Conservation (phyloP, 2,888 invertebrate species). For the Chrysolina americana region DNA sequence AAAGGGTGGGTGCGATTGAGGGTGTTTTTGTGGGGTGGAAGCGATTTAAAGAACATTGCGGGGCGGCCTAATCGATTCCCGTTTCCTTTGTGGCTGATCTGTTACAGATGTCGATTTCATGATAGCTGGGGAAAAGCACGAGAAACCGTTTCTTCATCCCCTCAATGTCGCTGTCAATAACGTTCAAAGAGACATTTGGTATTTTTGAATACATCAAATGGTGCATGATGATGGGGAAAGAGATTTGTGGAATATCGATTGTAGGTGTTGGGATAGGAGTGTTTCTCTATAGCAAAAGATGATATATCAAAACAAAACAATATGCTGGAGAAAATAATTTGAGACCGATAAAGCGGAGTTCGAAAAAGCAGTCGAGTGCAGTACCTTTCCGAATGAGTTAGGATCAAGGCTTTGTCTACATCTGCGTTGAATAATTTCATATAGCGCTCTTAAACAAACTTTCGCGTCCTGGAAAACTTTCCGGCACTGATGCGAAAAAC, state of each 20-base stretch:
- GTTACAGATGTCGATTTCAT: slow-evolving; percentile 68
- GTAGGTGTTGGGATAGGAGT: background rate
- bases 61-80: slow-evolving; percentile 62
- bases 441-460: too few species aligned
- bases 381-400: too few species aligned
- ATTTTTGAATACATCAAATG: slow-evolving; percentile 45
- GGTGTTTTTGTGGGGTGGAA: slow-evolving; percentile 51
- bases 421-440: too few species aligned
- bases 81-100: slow-evolving; percentile 65
- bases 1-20: slow-evolving; percentile 37
- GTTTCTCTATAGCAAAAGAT: background rate
- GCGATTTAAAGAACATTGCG: slow-evolving; percentile 52
- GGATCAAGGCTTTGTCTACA: too few species aligned
- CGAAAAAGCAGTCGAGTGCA: too few species aligned
- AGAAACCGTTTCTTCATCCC: slow-evolving; percentile 55
- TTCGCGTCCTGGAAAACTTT: too few species aligned
- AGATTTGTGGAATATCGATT: slow-evolving; percentile 17
- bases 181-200: slow-evolving; percentile 55
- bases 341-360: too few species aligned
- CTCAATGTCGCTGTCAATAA: slow-evolving; percentile 63
- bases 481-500: too few species aligned
- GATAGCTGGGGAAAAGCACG: slow-evolving; percentile 55
- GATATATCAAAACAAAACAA: too few species aligned
- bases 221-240: slow-evolving; percentile 12
- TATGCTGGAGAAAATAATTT: too few species aligned